Percentiles rank a stretch among this genome's conserved stretches.
These are phyloP conservation scores for Gadus chalcogrammus DNA, from an alignment of 2,113 vertebrate species.

Conservation along the genomic window DNA sequence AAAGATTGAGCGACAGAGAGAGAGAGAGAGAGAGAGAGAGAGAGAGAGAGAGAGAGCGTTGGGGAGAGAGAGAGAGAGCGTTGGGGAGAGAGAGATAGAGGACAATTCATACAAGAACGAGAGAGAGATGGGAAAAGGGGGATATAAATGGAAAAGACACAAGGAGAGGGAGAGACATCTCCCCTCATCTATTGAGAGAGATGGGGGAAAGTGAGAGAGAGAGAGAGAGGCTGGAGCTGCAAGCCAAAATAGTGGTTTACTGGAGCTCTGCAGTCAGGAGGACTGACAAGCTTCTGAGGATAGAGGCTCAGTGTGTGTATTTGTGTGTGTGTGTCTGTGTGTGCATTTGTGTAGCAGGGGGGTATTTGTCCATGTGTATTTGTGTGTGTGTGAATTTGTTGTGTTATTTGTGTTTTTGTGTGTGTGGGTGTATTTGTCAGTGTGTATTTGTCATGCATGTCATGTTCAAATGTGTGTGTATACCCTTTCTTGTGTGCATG, in stretches of 20 bases:
- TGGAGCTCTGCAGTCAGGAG: slow-evolving; percentile 29
- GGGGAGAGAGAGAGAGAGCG: background rate
- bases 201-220: background rate
- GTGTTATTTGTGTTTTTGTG: no score
- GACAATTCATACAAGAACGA: no score
- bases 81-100: background rate
- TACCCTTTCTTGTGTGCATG: slow-evolving; percentile 7
- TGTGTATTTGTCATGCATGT: background rate
- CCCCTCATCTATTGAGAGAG: no score
- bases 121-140: background rate
- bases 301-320: background rate
- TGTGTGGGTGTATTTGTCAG: slow-evolving; percentile 3
- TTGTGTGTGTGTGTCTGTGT: background rate
- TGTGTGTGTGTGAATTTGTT: no score
- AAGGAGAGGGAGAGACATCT: no score
- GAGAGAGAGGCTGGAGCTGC: slow-evolving; percentile 14
- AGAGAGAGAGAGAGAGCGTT: background rate
- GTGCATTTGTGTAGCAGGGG: background rate
- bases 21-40: background rate
- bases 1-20: no score
- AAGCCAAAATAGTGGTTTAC: slow-evolving; percentile 15
- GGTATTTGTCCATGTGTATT: no score
- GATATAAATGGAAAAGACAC: no score
- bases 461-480: slow-evolving; percentile 24
- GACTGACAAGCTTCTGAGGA: slow-evolving; percentile 35